Percentiles rank a stretch among this genome's conserved stretches.
Evolutionary conservation across 2,888 invertebrate genomes (phyloP).

Genomic region (Slavum lentiscoides): DNA sequence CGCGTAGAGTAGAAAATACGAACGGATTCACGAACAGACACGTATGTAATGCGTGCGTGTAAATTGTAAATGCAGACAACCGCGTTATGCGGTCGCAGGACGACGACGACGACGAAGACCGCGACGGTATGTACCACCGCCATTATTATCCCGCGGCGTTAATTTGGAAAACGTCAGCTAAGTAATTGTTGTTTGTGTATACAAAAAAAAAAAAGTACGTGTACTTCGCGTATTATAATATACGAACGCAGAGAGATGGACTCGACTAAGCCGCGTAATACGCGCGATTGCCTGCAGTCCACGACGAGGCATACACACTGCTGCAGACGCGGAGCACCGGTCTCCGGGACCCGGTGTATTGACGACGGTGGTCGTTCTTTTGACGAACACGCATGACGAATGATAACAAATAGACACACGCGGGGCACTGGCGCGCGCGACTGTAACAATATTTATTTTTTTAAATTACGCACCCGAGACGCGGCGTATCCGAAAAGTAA

Average conservation of each 20-base stretch:
- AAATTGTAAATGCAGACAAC: neutral
- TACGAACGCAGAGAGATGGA: neutral
- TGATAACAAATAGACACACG: constrained; percentile 50
- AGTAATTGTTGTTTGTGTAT: constrained; percentile 37
- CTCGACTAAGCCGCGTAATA: neutral
- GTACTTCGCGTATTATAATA: neutral
- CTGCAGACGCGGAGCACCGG: neutral
- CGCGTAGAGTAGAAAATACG: no score
- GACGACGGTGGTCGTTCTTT: constrained; percentile 9
- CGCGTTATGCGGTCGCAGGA: no score
- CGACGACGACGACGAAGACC: neutral
- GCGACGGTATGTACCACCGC: neutral
- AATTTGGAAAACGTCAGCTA: constrained; percentile 46
- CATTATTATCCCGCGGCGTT: constrained; percentile 27
- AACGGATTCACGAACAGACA: no score
- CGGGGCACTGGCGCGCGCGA: constrained; percentile 5
- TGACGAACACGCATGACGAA: constrained; percentile 53
- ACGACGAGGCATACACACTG: neutral
- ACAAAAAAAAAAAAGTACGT: neutral
- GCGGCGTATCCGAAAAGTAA: constrained; percentile 51
- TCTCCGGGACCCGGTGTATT: neutral
- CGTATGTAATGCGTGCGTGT: neutral
- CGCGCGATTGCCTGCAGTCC: constrained; percentile 13
- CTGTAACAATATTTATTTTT: constrained; percentile 53
- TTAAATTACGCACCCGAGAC: constrained; percentile 47